Conservation (phyloP, 2,797 vertebrate genomes). For the Muscicapa striata region DNA sequence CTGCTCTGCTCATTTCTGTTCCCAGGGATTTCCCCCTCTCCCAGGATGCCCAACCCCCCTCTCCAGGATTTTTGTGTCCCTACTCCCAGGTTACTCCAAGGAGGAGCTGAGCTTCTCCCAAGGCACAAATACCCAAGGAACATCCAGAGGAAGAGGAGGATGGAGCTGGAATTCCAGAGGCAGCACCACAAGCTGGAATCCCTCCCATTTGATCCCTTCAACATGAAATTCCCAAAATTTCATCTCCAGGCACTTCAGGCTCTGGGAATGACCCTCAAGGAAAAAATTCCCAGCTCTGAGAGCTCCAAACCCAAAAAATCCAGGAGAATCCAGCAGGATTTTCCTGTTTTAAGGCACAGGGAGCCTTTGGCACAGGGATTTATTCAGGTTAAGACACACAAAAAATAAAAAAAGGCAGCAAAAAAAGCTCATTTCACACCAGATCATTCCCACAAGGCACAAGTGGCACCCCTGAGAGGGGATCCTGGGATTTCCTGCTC, state of each 20-base stretch:
- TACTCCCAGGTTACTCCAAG: not conserved
- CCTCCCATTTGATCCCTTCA: not conserved
- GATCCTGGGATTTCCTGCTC: not conserved
- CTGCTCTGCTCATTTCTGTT: accelerated
- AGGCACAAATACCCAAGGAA: not conserved
- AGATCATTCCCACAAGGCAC: not conserved
- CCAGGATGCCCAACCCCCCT: accelerated
- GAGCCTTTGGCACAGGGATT: not conserved
- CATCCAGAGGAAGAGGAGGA: not conserved
- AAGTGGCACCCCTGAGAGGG: accelerated
- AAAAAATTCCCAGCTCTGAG: not conserved
- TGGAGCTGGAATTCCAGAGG: not conserved
- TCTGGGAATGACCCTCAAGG: not conserved
- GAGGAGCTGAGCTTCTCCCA: not conserved
- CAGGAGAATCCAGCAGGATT: accelerated
- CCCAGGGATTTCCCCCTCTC: not conserved
- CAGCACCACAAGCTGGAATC: not conserved
- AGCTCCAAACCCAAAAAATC: not conserved
- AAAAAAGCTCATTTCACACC: not conserved
- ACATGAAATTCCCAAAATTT: not conserved
- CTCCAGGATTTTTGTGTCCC: not conserved
- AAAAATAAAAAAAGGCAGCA: not conserved
- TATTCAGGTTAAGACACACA: not conserved
- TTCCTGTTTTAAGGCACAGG: not conserved
- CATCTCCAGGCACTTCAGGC: not conserved